phyloP scores from a whole-genome alignment of 2,888 invertebrate species.

The Cylindroiulus punctatus region DNA sequence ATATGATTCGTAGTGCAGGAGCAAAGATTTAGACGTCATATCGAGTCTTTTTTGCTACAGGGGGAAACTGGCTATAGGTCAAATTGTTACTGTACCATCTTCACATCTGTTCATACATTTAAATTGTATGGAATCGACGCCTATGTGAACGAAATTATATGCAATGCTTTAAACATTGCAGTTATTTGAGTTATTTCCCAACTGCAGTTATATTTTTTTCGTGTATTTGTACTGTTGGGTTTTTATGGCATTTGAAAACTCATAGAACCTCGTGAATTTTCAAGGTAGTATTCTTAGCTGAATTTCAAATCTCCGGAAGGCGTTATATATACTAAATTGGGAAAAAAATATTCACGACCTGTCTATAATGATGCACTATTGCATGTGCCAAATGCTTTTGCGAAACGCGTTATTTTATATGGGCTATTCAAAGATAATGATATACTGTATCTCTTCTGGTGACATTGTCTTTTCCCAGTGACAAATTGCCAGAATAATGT shows the following conservation, averaged over 20 bases:
- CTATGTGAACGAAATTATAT: no score
- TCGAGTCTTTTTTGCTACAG: no score
- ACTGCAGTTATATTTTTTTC: not conserved
- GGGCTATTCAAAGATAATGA: not conserved
- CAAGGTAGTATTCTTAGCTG: not conserved
- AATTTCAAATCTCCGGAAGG: not conserved
- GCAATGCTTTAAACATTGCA: no score
- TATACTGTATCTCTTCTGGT: not conserved
- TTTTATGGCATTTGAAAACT: not conserved
- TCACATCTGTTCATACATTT: no score
- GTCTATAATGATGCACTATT: constrained; percentile 26
- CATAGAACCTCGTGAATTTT: not conserved
- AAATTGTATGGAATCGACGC: no score
- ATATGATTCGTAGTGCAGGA: no score
- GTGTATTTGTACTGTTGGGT: not conserved
- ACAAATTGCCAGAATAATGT: not conserved
- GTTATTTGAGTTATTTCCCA: not conserved
- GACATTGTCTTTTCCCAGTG: not conserved
- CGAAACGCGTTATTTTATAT: not conserved
- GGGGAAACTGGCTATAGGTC: no score
- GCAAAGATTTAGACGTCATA: no score
- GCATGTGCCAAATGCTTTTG: not conserved
- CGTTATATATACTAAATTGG: constrained; percentile 12
- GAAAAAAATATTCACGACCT: not conserved
- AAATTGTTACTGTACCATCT: no score